Base-by-base conservation (phyloP, 1,140 invertebrate genomes). In the Cyphomyrmex costatus region DNA sequence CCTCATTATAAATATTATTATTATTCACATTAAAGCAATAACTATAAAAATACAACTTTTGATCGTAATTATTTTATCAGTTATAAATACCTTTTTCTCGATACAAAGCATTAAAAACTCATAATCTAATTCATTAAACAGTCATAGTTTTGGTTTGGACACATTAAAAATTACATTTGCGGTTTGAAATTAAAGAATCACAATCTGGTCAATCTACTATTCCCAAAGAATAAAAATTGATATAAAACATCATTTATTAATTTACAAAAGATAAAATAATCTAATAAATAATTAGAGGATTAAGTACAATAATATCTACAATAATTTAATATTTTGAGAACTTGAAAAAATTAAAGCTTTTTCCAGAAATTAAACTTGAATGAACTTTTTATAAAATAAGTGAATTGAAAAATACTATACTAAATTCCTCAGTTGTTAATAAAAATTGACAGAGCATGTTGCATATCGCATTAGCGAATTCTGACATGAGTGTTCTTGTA, bases 221-320 rank as follows among this genome's bases (percentile, higher is more conserved):
- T 77, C 30, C 3, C 24, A 27, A 61, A 8, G 16, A 42, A 76
- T 61, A 27, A 24, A 61, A 42, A 77, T 36, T 77, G 16, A 42
- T 42, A 24, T 60, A 24, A 76, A 60, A 42, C 3, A 71, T 61
- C 4, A 73, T 53, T 49, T 73, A 30, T 73, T 53, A 53, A 74
- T 36, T 6, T 74, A 8, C n/a, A 63, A 7, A n/a, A 77, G 14
- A 49, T 14, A 42, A 10, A 51, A 2, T 46, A 61, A 14, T 46
- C 1, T 24, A 30, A 30, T 12, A 63, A 46, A 42, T 61, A 61
- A 77, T 77, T 61, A 16, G 10, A 30, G 3, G 3, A 36, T 74
- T 58, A 5, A 53, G 14, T 24, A n/a, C 3, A 16, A 10, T 36
- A 56, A 56, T 21, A 30, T 16, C 12, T 33, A n/a, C n/a, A n/a